A percentile compares a stretch with the other conserved stretches of the same genome.
Conservation (phyloP, 2,113 vertebrate genomes). For the Etheostoma spectabile region DNA sequence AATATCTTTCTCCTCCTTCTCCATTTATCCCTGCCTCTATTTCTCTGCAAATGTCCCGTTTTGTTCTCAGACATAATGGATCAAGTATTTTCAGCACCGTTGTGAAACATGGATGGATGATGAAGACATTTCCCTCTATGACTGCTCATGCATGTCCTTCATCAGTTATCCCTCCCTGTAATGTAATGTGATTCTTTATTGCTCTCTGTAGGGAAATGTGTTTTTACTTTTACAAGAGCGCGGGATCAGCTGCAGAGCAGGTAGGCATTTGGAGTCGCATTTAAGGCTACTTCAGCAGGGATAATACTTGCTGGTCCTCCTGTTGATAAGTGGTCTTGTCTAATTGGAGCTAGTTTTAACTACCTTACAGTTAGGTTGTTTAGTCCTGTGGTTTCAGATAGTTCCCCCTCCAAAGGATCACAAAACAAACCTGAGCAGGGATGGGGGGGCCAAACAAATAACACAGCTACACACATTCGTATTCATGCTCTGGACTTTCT, state of each 20-base stretch:
- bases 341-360: not conserved
- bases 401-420: not conserved
- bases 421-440: not conserved
- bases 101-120: slow-evolving; percentile 67
- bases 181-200: slow-evolving; percentile 61
- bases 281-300: slow-evolving; percentile 36
- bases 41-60: slow-evolving; percentile 31
- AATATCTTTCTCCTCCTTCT: slow-evolving; percentile 55
- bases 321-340: not conserved
- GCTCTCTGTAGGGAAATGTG: slow-evolving; percentile 35
- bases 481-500: not conserved
- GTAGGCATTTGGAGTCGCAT: not conserved
- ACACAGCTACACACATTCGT: not conserved
- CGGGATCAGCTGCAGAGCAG: slow-evolving; percentile 20
- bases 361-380: not conserved
- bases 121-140: slow-evolving; percentile 52
- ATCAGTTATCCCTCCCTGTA: slow-evolving; percentile 47
- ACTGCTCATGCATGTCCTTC: slow-evolving; percentile 51
- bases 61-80: slow-evolving; percentile 59
- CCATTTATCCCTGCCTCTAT: slow-evolving; percentile 54
- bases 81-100: slow-evolving; percentile 69
- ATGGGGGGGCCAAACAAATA: no score
- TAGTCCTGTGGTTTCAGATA: not conserved
- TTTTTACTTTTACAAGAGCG: slow-evolving; percentile 28
- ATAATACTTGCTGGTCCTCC: slow-evolving; percentile 8